Percentiles rank a stretch among this genome's conserved stretches.
These are phyloP conservation scores for Todiramphus saurophagus DNA, from an alignment of 2,113 vertebrate species.

Conservation along the genomic window DNA sequence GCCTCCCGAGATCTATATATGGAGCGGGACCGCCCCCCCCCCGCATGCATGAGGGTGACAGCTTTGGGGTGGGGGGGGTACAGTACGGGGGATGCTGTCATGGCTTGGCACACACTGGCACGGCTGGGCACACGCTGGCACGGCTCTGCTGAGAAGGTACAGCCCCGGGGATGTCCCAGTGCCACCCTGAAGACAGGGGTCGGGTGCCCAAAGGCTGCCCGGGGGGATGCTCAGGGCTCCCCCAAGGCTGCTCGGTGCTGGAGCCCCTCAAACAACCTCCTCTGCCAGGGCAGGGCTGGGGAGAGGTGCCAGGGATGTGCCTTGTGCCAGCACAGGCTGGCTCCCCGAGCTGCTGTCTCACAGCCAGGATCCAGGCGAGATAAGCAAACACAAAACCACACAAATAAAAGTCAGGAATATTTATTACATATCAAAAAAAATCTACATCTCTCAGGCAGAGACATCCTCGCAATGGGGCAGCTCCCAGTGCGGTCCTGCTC, in stretches of 20 bases:
- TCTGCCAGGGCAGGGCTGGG: not conserved
- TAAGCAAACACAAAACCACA: not conserved
- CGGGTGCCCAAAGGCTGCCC: rapidly evolving
- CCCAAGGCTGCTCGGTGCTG: no score
- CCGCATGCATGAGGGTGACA: no score
- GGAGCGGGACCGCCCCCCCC: not conserved
- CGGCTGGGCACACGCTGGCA: no score
- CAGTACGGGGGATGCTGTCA: no score
- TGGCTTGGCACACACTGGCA: no score
- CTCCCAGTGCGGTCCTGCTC: not conserved
- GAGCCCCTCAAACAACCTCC: not conserved
- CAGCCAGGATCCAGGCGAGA: not conserved
- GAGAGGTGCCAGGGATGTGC: not conserved
- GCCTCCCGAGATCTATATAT: rapidly evolving
- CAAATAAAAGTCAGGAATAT: slow-evolving; percentile 12
- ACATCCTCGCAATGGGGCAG: not conserved
- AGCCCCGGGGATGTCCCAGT: not conserved
- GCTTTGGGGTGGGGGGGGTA: no score
- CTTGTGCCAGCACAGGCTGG: not conserved
- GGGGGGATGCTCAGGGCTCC: not conserved
- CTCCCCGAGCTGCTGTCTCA: rapidly evolving
- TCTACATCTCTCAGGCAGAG: not conserved
- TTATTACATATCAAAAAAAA: slow-evolving; percentile 60
- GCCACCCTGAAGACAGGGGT: rapidly evolving
- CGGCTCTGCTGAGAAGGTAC: not conserved